Percentiles rank a stretch among this genome's conserved stretches.
These are phyloP conservation scores for Theristicus caerulescens DNA, from an alignment of 2,113 vertebrate species.

Conservation along the genomic window DNA sequence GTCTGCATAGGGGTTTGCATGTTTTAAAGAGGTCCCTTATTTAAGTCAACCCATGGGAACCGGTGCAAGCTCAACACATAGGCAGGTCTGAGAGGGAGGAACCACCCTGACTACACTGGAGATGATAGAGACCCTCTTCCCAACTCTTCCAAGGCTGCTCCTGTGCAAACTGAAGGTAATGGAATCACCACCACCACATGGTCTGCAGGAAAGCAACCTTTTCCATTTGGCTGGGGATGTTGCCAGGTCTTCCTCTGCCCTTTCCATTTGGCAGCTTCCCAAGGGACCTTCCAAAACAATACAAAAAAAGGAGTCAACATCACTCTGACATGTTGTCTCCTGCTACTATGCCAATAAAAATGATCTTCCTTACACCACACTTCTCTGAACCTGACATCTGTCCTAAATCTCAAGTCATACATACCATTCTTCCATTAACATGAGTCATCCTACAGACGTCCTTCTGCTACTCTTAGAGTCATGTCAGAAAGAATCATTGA, in stretches of 20 bases:
- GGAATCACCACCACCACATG: background rate
- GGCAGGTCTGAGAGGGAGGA: background rate
- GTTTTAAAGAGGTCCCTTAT: background rate
- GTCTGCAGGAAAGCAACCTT: background rate
- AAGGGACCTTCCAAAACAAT: slow-evolving; percentile 23
- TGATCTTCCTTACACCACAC: slow-evolving; percentile 27
- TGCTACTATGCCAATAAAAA: slow-evolving; percentile 48
- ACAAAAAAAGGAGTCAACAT: slow-evolving; percentile 25
- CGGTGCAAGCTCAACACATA: background rate
- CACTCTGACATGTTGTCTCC: slow-evolving; percentile 52
- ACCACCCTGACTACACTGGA: background rate
- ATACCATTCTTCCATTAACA: slow-evolving; percentile 51
- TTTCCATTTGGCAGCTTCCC: slow-evolving; percentile 15
- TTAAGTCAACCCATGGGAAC: background rate
- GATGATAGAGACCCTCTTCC: background rate
- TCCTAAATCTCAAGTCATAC: slow-evolving; percentile 51
- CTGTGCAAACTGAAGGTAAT: background rate
- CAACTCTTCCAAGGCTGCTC: background rate
- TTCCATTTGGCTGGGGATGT: background rate
- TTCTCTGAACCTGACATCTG: slow-evolving; percentile 59
- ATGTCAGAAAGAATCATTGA: slow-evolving; percentile 66
- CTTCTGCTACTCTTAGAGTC: slow-evolving; percentile 37
- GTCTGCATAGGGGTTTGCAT: background rate
- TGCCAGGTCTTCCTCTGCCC: background rate
- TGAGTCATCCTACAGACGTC: slow-evolving; percentile 31